Base-by-base conservation (phyloP, 2,797 vertebrate species). In the Linurgus olivaceus region DNA sequence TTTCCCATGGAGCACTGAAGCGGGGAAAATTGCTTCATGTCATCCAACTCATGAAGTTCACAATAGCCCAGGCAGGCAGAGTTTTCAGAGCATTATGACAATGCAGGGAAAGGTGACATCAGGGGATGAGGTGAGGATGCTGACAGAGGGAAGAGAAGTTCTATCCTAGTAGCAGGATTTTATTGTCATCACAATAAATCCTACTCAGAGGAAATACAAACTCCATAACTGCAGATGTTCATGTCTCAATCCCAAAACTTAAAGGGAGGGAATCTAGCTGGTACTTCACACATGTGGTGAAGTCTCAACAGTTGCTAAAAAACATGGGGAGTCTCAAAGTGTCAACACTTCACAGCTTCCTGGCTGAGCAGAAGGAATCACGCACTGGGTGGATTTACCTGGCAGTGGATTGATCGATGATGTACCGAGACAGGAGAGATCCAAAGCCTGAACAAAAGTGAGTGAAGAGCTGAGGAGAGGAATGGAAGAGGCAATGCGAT, bases 1-100 rank as follows among this genome's bases (percentile, higher is more conserved):
- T 91, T 95, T 91, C 72, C 83, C 68, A 83, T 33, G 82, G 66
- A 77, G 44, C 33, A 59, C 50, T 55, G 68, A 91, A 83, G 52
- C 15, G 5, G 42, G 37, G 42, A 88, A 94, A 82, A 92, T 48
- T 11, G 26, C 31, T 82, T 86, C 18, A 45, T 78, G 42, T 52
- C 48, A 68, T 50, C 42, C 35, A 80, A 4, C 42, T 26, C 38
- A 26, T 21, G 57, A 71, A 47, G 48, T 80, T 66, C 65, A 65
- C 50, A 84, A 37, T 28, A 87, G 40, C 3, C n/a, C 21, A 20
- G 6, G 11, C 13, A 28, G 57, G 31, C 47, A 50, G 7, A 45
- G 18, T 7, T 90, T 77, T 72, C 68, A 71, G 50, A 72, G 29
- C 12, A 14, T 59, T 89, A 52, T 50, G 65, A 40, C 40, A 76